Conservation (phyloP, 2,888 invertebrate genomes). For the Toxonevra muliebris region DNA sequence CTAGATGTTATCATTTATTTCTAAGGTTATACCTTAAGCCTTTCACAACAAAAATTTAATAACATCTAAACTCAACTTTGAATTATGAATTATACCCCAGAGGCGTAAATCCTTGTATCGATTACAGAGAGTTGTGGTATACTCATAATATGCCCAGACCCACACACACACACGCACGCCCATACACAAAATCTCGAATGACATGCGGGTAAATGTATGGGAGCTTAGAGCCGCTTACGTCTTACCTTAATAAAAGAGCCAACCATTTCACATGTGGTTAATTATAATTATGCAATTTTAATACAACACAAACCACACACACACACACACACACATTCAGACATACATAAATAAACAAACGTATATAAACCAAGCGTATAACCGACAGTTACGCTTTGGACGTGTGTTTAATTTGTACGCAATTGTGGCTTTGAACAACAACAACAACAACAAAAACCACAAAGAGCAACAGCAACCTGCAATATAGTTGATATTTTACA, state of each 20-base stretch:
- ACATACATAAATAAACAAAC: neutral
- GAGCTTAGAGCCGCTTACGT: neutral
- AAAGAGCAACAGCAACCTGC: too few relatives aligned
- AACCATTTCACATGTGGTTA: conserved; percentile 55
- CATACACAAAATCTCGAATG: conserved; percentile 32
- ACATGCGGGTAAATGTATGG: conserved; percentile 7
- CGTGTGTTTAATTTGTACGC: conserved; percentile 37
- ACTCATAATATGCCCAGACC: conserved; percentile 31
- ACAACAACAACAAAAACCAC: too few relatives aligned
- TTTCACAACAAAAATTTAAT: too few relatives aligned
- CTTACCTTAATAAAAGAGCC: too few relatives aligned
- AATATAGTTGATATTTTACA: too few relatives aligned
- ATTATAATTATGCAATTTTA: conserved; percentile 59
- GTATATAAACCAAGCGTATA: neutral
- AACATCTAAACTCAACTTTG: conserved; percentile 17
- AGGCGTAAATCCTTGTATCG: conserved; percentile 49
- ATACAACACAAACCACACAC: conserved; percentile 23
- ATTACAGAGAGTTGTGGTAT: conserved; percentile 41
- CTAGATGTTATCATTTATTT: neutral
- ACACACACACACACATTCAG: neutral
- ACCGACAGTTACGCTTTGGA: conserved; percentile 16
- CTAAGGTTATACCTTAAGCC: too few relatives aligned
- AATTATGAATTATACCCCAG: conserved; percentile 59
- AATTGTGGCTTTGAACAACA: conserved; percentile 22
- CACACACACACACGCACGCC: conserved; percentile 31